phyloP scores from a whole-genome alignment of 1,140 invertebrate genomes.

The Zaprionus camerounensis region DNA sequence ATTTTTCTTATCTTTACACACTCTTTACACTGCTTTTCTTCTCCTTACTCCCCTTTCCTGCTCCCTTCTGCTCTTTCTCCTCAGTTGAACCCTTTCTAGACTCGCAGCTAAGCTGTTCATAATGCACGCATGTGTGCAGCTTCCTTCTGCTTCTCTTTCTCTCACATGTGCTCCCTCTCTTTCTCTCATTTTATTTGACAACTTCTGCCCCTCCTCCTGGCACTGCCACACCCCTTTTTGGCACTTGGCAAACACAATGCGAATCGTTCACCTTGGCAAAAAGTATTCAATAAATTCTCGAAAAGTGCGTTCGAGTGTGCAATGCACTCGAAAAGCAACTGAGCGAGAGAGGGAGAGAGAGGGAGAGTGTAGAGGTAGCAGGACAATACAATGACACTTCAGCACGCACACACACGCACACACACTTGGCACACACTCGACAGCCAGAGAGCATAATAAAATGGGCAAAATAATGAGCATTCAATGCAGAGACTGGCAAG shows the following conservation, averaged over 20 bases:
- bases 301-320: constrained; percentile 61
- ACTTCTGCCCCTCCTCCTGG: not conserved
- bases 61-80: too few relatives aligned
- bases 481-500: constrained; percentile 53
- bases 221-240: constrained; percentile 56
- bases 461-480: constrained; percentile 80
- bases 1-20: not conserved
- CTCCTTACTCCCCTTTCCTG: not conserved
- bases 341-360: not conserved
- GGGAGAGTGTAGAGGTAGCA: too few relatives aligned
- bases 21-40: not conserved
- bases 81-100: not conserved
- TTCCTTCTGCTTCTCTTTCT: not conserved
- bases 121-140: not conserved
- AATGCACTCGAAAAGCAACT: constrained; percentile 34
- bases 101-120: not conserved
- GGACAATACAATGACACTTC: constrained; percentile 49
- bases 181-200: not conserved
- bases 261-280: constrained; percentile 39
- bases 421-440: constrained; percentile 20
- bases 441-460: constrained; percentile 36
- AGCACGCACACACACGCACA: constrained; percentile 58
- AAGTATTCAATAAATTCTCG: constrained; percentile 37
- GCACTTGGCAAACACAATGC: constrained; percentile 46
- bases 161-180: not conserved